Evolutionary conservation across 2,888 invertebrate species (phyloP).

Genomic region (Agrotis puta): DNA sequence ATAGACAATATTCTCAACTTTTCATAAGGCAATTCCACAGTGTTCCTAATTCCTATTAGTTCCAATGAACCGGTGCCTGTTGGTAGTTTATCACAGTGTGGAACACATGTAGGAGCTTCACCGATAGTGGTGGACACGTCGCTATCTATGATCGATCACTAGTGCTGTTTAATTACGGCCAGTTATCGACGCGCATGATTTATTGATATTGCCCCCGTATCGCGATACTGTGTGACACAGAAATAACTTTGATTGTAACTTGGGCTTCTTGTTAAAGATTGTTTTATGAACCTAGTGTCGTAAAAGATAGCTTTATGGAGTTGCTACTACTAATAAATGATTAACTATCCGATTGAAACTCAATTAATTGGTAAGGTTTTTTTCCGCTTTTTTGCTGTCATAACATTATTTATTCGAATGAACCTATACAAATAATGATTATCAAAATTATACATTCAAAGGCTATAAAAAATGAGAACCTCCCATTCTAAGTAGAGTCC

Average conservation of each 20-base stretch:
- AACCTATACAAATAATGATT: slow-evolving; percentile 44
- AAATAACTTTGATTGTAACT: slow-evolving; percentile 59
- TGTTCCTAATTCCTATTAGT: not conserved
- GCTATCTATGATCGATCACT: slow-evolving; percentile 84
- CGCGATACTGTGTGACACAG: slow-evolving; percentile 73
- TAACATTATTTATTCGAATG: slow-evolving; percentile 24
- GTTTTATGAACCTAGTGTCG: slow-evolving; percentile 59
- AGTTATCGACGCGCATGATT: slow-evolving; percentile 85
- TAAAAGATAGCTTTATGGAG: slow-evolving; percentile 36
- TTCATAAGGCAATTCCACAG: not conserved
- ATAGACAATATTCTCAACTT: slow-evolving; percentile 3
- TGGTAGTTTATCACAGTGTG: slow-evolving; percentile 52
- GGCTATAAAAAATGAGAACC: slow-evolving; percentile 34
- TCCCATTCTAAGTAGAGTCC: slow-evolving; percentile 15
- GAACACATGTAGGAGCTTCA: slow-evolving; percentile 60
- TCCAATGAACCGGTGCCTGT: slow-evolving; percentile 25
- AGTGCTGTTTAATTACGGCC: slow-evolving; percentile 83
- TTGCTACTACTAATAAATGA: slow-evolving; percentile 8
- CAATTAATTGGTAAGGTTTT: slow-evolving; percentile 19
- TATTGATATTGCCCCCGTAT: slow-evolving; percentile 86
- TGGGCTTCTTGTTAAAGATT: slow-evolving; percentile 56
- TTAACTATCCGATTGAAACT: slow-evolving; percentile 22
- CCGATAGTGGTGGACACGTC: slow-evolving; percentile 62
- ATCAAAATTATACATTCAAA: slow-evolving; percentile 41
- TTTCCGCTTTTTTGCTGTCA: slow-evolving; percentile 33